These are phyloP conservation scores for Ptilonorhynchus violaceus DNA, from an alignment of 2,113 vertebrate species.

Conservation along the genomic window DNA sequence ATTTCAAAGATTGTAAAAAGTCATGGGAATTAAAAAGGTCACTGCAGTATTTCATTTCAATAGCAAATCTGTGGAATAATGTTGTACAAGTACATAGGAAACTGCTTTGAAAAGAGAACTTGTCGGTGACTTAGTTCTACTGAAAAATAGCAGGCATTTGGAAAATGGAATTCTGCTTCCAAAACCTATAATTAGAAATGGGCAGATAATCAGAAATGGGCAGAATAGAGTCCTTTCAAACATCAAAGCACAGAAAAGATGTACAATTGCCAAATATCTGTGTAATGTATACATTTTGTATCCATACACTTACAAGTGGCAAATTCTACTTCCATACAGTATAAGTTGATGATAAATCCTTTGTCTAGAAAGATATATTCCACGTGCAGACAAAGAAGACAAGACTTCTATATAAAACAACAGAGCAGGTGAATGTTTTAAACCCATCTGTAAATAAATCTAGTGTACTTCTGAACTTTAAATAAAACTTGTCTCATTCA, in stretches of 20 bases:
- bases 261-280: not conserved
- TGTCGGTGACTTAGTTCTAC: constrained; percentile 2
- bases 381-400: not conserved
- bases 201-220: not conserved
- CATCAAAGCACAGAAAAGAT: not conserved
- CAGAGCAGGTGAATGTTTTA: not conserved
- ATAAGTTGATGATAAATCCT: not conserved
- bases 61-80: constrained; percentile 68
- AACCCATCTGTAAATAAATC: not conserved
- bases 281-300: not conserved
- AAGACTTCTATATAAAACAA: not conserved
- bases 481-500: not conserved
- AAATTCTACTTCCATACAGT: not conserved
- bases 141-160: not conserved
- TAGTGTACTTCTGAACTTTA: not conserved
- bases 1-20: constrained; percentile 80
- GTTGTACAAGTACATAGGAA: constrained; percentile 53
- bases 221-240: not conserved
- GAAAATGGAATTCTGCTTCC: not conserved
- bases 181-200: not conserved
- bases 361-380: not conserved
- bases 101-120: constrained; percentile 50
- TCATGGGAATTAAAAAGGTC: constrained; percentile 78
- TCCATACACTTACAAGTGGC: not conserved
- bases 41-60: constrained; percentile 74